phyloP scores from a whole-genome alignment of 1,140 invertebrate species.

The Charaxes varanes region DNA sequence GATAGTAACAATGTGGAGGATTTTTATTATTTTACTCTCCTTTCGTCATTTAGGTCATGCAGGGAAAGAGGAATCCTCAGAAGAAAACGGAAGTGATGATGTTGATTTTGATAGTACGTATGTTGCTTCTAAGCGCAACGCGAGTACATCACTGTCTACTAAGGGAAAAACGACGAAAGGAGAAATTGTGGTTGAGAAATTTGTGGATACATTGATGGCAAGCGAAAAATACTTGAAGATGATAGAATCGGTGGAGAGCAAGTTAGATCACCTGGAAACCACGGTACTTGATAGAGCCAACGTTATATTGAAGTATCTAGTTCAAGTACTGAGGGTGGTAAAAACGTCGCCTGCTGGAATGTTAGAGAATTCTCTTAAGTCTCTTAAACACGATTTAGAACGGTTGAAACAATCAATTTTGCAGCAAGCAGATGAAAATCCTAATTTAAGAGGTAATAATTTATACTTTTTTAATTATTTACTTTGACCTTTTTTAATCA shows the following conservation, averaged over 20 bases:
- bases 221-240: conserved; percentile 53
- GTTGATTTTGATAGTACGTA: conserved; percentile 9
- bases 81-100: conserved; percentile 7
- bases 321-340: conserved; percentile 35
- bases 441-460: conserved; percentile 17
- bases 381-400: conserved; percentile 38
- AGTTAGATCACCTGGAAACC: conserved; percentile 41
- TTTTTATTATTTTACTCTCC: conserved; percentile 6
- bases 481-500: no score
- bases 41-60: conserved; percentile 3
- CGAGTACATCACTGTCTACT: conserved; percentile 15
- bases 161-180: conserved; percentile 24
- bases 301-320: conserved; percentile 43
- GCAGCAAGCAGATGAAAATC: conserved; percentile 8
- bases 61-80: neutral
- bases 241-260: conserved; percentile 45
- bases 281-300: conserved; percentile 41
- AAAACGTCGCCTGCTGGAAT: conserved; percentile 28
- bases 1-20: conserved; percentile 7
- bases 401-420: conserved; percentile 27
- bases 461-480: no score
- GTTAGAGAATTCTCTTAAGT: conserved; percentile 27
- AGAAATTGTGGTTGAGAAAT: conserved; percentile 48
- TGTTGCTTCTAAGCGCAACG: conserved; percentile 14
- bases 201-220: conserved; percentile 49